phyloP scores from a whole-genome alignment of 2,113 vertebrate species.

The Brienomyrus longianalis region DNA sequence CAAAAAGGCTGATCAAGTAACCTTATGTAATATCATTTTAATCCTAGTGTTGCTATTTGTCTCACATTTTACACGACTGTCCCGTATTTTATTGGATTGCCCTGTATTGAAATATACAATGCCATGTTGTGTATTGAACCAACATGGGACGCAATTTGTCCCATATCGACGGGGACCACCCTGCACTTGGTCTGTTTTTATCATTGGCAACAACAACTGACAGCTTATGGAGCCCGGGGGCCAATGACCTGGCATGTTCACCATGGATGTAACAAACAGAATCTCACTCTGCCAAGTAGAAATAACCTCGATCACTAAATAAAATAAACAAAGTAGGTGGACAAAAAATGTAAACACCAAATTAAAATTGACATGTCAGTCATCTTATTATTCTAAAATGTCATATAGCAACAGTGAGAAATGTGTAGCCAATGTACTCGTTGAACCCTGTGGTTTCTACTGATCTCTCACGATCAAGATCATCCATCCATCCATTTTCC shows the following conservation, averaged over 20 bases:
- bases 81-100: no score
- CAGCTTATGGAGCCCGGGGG: no score
- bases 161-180: neutral
- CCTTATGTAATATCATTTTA: neutral
- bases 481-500: neutral
- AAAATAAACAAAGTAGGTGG: no score
- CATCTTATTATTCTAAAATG: neutral
- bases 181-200: no score
- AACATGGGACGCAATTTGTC: neutral
- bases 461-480: neutral
- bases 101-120: neutral
- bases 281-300: no score
- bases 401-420: neutral
- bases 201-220: no score
- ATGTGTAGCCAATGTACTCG: neutral
- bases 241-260: no score
- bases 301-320: no score
- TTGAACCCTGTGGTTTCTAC: neutral
- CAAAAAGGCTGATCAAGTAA: neutral
- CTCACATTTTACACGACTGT: neutral
- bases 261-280: no score
- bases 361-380: neutral
- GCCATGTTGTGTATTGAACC: neutral
- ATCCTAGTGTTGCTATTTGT: neutral
- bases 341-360: no score